Base-by-base conservation (phyloP, 1,140 invertebrate genomes). In the Papilio machaon region DNA sequence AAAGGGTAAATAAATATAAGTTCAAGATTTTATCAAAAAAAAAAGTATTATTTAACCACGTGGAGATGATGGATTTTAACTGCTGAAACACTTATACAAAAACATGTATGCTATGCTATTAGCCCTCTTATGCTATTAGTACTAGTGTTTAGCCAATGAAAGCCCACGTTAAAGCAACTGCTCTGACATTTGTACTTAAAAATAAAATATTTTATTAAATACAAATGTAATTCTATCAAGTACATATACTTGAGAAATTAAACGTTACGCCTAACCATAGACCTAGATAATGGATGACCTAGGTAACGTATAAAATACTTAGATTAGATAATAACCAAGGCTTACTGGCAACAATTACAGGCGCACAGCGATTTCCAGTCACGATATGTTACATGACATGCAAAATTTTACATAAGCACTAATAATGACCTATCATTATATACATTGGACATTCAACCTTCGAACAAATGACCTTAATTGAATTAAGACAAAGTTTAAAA, bases 381-480 rank as follows among this genome's bases (percentile, higher is more conserved):
- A 67, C 64, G 64, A 67, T 23, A 60, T 60, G n/a, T 60, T 67
- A 38, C 64, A 67, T 67, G 64, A 67, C 13, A 67, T 67, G 64
- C 64, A 67, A 7, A 67, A 67, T 35, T 64, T 64, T 67, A 67
- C 64, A 67, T 35, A 30, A 67, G 13, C 23, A 67, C 23, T 67
- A 67, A 35, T 15, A 67, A 67, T 30, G 23, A 67, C 11, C 64
- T 11, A 67, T 67, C 11, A 35, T 67, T 67, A 67, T 23, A n/a
- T n/a, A 58, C 5, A 64, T 64, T 9, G 23, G 64, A 30, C 64
- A 15, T 67, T 13, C 35, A 15, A 67, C 64, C 64, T 67, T 67
- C 64, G 13, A 5, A 35, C 10, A 6, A 54, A 17, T 15, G 30
- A 6, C 64, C 15, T 67, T 30, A 67, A 67, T 67, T 35, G 4